A percentile compares a stretch with the other conserved stretches of the same genome.
Conservation (phyloP, 2,113 vertebrate genomes). For the Dolichallabes microphthalmus region DNA sequence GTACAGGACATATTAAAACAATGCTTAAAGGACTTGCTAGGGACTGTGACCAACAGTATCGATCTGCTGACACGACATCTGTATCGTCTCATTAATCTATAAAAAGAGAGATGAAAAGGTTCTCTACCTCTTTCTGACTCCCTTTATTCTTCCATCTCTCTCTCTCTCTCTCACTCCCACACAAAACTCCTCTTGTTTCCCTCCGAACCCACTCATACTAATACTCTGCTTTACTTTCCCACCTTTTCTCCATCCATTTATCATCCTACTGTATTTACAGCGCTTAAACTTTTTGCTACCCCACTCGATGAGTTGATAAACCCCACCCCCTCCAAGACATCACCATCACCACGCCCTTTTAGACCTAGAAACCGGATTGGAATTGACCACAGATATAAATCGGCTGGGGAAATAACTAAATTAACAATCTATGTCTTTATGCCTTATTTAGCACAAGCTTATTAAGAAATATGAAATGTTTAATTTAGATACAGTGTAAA, state of each 20-base stretch:
- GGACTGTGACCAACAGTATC: conserved; percentile 59
- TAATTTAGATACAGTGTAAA: no score
- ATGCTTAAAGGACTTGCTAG: conserved; percentile 46
- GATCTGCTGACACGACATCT: conserved; percentile 64
- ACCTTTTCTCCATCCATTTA: neutral
- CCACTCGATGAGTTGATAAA: neutral
- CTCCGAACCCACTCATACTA: neutral
- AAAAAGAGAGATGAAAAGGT: conserved; percentile 5
- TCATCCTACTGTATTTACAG: neutral
- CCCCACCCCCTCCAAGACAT: neutral
- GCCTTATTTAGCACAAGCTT: no score
- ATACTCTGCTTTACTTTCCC: neutral
- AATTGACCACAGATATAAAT: neutral
- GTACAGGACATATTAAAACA: conserved; percentile 30
- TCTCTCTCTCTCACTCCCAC: neutral
- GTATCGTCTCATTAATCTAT: conserved; percentile 48
- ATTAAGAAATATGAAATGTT: no score
- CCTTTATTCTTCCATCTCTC: neutral
- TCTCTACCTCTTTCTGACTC: neutral
- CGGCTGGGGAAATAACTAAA: neutral
- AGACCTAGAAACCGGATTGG: neutral
- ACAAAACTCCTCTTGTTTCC: neutral
- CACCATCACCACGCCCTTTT: conserved; percentile 21
- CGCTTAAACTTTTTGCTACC: neutral
- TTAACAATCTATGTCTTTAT: no score